phyloP scores from a whole-genome alignment of 1,140 invertebrate genomes.

The Drosophila ohnishii region DNA sequence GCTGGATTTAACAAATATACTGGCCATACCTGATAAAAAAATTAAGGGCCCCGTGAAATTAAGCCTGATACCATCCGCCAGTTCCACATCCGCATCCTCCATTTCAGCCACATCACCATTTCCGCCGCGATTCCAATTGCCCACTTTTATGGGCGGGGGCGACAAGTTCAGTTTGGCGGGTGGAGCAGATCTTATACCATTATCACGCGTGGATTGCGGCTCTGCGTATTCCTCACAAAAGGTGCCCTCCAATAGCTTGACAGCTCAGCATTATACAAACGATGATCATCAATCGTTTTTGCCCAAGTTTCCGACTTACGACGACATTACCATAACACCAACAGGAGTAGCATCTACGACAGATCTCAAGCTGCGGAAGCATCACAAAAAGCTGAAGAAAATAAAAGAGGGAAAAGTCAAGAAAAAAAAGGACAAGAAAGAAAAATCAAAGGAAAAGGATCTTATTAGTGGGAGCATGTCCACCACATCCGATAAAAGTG shows the following conservation, averaged over 20 bases:
- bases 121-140: constrained; percentile 45
- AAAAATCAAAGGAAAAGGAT: constrained; percentile 86
- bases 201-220: constrained; percentile 55
- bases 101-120: constrained; percentile 7
- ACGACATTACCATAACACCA: constrained; percentile 70
- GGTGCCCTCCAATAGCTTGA: constrained; percentile 49
- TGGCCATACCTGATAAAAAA: not conserved
- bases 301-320: constrained; percentile 39
- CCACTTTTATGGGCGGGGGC: constrained; percentile 54
- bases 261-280: constrained; percentile 41
- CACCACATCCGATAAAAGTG: constrained; percentile 5
- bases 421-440: constrained; percentile 91
- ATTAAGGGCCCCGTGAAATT: constrained; percentile 35
- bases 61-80: constrained; percentile 1
- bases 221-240: constrained; percentile 52
- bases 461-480: constrained; percentile 69
- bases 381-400: constrained; percentile 89
- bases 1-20: not conserved
- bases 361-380: constrained; percentile 85
- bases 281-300: constrained; percentile 34
- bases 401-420: constrained; percentile 88
- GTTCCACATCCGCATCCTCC: not conserved
- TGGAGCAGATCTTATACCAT: constrained; percentile 75
- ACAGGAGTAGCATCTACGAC: constrained; percentile 15
- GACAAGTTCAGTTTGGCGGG: constrained; percentile 75